Evolutionary conservation across 2,888 invertebrate genomes (phyloP), one percentile per base, ranked within the genome.

Genomic region (Troides aeacus): DNA sequence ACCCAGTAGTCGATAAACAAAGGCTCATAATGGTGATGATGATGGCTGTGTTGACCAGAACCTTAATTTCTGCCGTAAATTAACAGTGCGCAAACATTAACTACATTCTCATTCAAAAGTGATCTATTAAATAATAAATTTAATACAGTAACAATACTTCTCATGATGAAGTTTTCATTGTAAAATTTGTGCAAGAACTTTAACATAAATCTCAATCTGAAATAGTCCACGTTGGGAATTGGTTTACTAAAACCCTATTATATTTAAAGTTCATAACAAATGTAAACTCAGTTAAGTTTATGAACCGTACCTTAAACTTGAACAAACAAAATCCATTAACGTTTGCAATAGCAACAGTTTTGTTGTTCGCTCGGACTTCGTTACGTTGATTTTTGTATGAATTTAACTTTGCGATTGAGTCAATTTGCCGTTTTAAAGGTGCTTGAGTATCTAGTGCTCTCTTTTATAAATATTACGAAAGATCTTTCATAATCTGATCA

Each of bases 281-380:
- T 23, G 62, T 59, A 59, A 67, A 67, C 57, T 67, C 57, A 23
- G 30, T 58, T 8, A 67, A 68, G 42, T 68, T 62, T 62, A 56
- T 61, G 36, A 56, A 62, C 67, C 56, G 46, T 58, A 62, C 23
- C 58, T 57, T 58, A 68, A 68, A 68, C 62, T 68, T 68, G 62
- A 46, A 67, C 62, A 42, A 68, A 68, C 53, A 53, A 53, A 53
- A 67, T 67, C 62, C 67, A 68, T 68, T 68, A 46, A 68, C 62
- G 62, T 68, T 68, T 68, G 30, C 58, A 62, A 50, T 66, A 66
- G 50, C 59, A 60, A 66, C 53, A 66, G 66, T 62, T 68, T 62
- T 24, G 30, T 46, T 68, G 46, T 42, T 68, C 30, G 58, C 58
- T 68, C 30, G 62, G 36, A 39, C 42, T 61, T 42, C 42, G 39